phyloP scores from a whole-genome alignment of 2,797 vertebrate species.

The Sarcophilus harrisii region DNA sequence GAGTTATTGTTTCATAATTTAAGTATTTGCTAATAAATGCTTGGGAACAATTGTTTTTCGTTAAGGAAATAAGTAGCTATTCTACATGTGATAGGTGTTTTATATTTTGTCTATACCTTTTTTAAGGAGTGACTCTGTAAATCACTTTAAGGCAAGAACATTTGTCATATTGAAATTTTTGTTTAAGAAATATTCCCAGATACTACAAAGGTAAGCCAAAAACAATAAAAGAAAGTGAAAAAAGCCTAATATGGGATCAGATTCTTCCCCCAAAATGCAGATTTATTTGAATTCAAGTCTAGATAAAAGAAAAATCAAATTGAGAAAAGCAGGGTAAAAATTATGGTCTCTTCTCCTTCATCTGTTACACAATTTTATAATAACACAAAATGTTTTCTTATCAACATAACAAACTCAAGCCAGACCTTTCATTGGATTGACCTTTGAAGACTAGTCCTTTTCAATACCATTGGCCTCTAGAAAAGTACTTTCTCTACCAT shows the following conservation, averaged over 20 bases:
- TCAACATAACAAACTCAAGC: not conserved
- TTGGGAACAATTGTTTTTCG: not conserved
- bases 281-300: not conserved
- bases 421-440: conserved; percentile 28
- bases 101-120: not conserved
- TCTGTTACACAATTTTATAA: not conserved
- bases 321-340: not conserved
- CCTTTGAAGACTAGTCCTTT: conserved; percentile 42
- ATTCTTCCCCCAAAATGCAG: not conserved
- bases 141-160: not conserved
- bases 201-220: not conserved
- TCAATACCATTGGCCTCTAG: conserved; percentile 39
- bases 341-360: not conserved
- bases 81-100: not conserved
- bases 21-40: not conserved
- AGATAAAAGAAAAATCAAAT: not conserved
- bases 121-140: not conserved
- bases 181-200: not conserved
- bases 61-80: not conserved
- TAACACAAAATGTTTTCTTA: not conserved
- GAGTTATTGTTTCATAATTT: not conserved
- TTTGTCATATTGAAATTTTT: not conserved
- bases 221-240: not conserved
- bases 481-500: not conserved
- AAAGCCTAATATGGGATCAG: not conserved